Percentiles rank a stretch among this genome's conserved stretches.
These are phyloP conservation scores for Clarias magur DNA, from an alignment of 2,113 vertebrate species.

Conservation along the genomic window DNA sequence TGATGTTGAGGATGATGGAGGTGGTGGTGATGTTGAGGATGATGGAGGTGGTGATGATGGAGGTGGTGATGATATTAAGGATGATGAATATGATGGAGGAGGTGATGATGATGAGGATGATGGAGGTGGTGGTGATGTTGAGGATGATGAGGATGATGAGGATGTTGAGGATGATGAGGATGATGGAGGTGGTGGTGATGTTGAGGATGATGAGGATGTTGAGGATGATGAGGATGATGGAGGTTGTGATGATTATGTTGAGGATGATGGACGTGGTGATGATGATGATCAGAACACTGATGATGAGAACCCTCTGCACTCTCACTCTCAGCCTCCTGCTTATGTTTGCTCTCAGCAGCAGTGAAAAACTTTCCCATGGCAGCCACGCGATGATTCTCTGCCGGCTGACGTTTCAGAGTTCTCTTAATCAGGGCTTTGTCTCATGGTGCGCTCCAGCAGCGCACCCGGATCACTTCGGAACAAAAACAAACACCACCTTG, in stretches of 20 bases:
- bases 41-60: neutral
- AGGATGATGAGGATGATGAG: too few species aligned
- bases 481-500: conserved; percentile 14
- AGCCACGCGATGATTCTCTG: neutral
- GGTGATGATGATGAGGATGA: neutral
- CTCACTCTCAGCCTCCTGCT: neutral
- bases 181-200: too few species aligned
- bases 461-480: conserved; percentile 3
- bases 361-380: neutral
- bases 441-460: neutral
- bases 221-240: too few species aligned
- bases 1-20: neutral
- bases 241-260: too few species aligned
- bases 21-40: neutral
- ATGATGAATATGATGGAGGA: neutral
- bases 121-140: neutral
- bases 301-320: neutral
- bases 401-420: conserved; percentile 5
- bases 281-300: neutral
- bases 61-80: neutral
- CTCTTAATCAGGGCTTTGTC: conserved; percentile 13
- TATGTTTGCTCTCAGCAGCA: neutral
- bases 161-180: too few species aligned
- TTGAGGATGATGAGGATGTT: too few species aligned
- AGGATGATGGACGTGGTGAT: neutral